Percentiles rank a stretch among this genome's conserved stretches.
Conservation (phyloP, 2,888 invertebrate genomes). For the Ochropleura plecta region DNA sequence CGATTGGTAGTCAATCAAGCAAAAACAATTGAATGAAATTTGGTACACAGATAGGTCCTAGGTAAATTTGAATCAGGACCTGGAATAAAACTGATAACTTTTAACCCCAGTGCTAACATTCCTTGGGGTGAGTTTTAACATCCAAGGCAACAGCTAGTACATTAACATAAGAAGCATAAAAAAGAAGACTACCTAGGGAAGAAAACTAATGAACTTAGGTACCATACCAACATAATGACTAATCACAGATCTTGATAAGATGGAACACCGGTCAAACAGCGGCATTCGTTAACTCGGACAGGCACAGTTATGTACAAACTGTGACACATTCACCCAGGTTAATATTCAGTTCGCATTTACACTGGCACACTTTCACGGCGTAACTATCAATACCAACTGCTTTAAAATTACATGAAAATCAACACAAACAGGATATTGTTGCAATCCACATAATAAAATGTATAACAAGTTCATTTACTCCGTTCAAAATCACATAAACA, state of each 20-base stretch:
- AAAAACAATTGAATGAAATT: too few relatives aligned
- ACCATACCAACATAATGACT: conserved; percentile 64
- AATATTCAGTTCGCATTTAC: conserved; percentile 76
- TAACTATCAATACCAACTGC: conserved; percentile 22
- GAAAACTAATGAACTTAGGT: conserved; percentile 27
- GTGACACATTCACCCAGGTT: conserved; percentile 64
- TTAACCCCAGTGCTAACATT: too few relatives aligned
- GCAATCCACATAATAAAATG: conserved; percentile 7
- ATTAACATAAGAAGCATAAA: background rate
- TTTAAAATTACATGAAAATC: conserved; percentile 10
- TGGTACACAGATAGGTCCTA: too few relatives aligned
- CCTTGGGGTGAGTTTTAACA: too few relatives aligned
- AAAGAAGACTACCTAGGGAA: background rate
- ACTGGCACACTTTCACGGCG: conserved; percentile 82
- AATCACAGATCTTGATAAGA: conserved; percentile 49
- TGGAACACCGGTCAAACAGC: conserved; percentile 36
- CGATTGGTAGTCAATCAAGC: too few relatives aligned
- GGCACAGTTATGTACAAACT: conserved; percentile 49
- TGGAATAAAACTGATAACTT: too few relatives aligned
- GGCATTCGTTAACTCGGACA: conserved; percentile 43
- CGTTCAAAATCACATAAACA: conserved; percentile 1
- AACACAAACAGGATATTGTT: conserved; percentile 43
- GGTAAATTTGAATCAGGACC: too few relatives aligned
- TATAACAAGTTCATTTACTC: conserved; percentile 23
- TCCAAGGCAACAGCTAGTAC: too few relatives aligned